Conservation (phyloP, 2,888 invertebrate species). For the Pyrrhia umbra region DNA sequence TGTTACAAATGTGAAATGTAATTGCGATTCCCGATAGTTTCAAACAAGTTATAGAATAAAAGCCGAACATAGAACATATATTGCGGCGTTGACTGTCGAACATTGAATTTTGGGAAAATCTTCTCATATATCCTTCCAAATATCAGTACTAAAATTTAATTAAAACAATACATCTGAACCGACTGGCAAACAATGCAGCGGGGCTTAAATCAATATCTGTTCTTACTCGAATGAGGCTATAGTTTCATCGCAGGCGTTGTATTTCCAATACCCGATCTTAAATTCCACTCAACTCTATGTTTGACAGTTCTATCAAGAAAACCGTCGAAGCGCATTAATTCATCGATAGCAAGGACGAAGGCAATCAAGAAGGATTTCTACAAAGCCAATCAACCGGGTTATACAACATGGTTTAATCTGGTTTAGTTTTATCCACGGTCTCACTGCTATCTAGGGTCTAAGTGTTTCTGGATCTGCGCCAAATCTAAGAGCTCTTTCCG, state of each 20-base stretch:
- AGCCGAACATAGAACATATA: slow-evolving; percentile 13
- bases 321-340: slow-evolving; percentile 54
- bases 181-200: slow-evolving; percentile 1
- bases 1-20: slow-evolving; percentile 41
- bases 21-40: slow-evolving; percentile 43
- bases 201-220: slow-evolving; percentile 26
- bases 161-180: slow-evolving; percentile 12
- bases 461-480: slow-evolving; percentile 51
- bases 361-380: slow-evolving; percentile 57
- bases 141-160: slow-evolving; percentile 8
- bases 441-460: slow-evolving; percentile 45
- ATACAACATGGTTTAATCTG: slow-evolving; percentile 45
- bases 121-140: background rate
- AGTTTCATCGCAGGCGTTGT: slow-evolving; percentile 4
- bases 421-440: slow-evolving; percentile 49
- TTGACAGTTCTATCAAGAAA: slow-evolving; percentile 59
- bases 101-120: background rate
- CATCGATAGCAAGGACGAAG: slow-evolving; percentile 62
- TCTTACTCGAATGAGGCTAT: slow-evolving; percentile 1
- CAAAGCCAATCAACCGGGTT: slow-evolving; percentile 32
- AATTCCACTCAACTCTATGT: slow-evolving; percentile 28
- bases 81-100: background rate
- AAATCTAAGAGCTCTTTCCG: slow-evolving; percentile 44
- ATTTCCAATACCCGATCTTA: slow-evolving; percentile 18
- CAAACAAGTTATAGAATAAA: slow-evolving; percentile 5